Conservation (phyloP, 2,797 vertebrate species). For the Periparus ater region DNA sequence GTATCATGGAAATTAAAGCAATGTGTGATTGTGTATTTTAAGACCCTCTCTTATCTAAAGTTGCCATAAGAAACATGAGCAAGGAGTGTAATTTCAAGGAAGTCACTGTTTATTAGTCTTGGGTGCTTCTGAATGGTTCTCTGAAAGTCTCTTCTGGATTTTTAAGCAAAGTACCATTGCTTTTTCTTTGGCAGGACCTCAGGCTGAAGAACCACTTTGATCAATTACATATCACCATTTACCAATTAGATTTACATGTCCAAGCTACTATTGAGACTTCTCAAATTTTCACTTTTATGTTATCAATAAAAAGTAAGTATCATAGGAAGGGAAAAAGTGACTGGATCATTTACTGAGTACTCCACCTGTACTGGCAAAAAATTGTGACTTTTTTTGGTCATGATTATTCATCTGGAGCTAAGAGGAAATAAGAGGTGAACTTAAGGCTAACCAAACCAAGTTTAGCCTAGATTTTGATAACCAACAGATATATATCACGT, state of each 20-base stretch:
- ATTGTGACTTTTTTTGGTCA: neutral
- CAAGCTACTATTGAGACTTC: neutral
- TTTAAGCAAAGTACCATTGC: neutral
- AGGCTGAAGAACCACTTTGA: neutral
- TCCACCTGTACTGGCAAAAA: neutral
- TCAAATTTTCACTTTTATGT: neutral
- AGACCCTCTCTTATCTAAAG: neutral
- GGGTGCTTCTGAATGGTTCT: neutral
- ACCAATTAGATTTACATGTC: neutral
- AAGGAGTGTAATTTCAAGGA: neutral
- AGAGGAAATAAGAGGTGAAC: neutral
- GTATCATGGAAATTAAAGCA: neutral
- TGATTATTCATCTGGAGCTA: neutral
- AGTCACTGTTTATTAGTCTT: neutral
- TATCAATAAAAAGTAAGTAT: neutral
- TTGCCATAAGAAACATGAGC: neutral
- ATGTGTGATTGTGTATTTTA: neutral
- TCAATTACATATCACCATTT: neutral
- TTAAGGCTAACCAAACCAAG: neutral
- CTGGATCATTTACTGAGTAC: neutral
- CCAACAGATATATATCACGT: no score
- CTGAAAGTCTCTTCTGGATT: neutral
- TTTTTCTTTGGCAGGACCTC: neutral
- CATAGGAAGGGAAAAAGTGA: neutral
- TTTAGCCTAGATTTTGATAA: neutral